Percentiles rank a stretch among this genome's conserved stretches.
Evolutionary conservation across 2,797 vertebrate species (phyloP).

Genomic region (Peromyscus melanophrys): DNA sequence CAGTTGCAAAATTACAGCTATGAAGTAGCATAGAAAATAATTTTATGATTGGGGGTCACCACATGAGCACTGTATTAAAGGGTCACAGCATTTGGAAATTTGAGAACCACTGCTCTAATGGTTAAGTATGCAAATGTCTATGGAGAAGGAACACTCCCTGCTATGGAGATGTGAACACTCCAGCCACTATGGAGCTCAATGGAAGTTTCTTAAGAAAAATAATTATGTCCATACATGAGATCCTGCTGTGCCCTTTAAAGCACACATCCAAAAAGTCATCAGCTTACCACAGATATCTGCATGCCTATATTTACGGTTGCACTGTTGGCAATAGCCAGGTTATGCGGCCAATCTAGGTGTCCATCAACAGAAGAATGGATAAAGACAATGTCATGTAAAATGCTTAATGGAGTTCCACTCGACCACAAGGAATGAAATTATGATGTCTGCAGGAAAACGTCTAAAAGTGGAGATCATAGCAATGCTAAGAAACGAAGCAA

Average conservation of each 20-base stretch:
- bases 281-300: neutral
- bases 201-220: neutral
- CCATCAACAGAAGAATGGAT: too few species aligned
- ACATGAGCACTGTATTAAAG: neutral
- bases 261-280: too few species aligned
- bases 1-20: too few species aligned
- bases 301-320: neutral
- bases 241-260: too few species aligned
- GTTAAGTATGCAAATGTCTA: neutral
- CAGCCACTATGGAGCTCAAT: neutral
- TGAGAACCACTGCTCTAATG: neutral
- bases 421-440: too few species aligned
- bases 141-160: neutral
- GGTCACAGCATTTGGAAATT: neutral
- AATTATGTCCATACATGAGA: neutral
- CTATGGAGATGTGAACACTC: rapidly evolving
- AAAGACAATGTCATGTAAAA: neutral
- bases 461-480: neutral
- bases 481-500: neutral
- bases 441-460: neutral
- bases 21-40: neutral
- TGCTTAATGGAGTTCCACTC: neutral
- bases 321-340: neutral
- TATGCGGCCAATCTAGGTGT: neutral
- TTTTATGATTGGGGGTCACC: neutral